Conservation (phyloP, 2,888 invertebrate species). For the Parascotia fuliginaria region DNA sequence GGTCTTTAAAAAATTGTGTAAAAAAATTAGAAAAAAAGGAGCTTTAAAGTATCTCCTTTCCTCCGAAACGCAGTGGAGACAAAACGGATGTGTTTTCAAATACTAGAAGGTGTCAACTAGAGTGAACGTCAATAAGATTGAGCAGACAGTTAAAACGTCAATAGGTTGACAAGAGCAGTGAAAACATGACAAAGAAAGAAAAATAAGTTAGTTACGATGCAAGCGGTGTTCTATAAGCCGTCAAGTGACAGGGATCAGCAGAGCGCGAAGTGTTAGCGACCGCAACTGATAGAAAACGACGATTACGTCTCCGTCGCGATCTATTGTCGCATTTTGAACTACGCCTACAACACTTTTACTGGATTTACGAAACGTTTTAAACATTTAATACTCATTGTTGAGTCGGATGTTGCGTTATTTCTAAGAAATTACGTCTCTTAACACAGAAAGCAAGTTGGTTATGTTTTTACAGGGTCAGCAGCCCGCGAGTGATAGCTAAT, state of each 20-base stretch:
- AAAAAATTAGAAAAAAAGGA: no score
- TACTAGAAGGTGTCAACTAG: no score
- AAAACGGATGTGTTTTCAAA: no score
- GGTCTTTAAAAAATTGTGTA: no score
- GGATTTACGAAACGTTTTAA: conserved; percentile 77
- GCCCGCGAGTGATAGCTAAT: no score
- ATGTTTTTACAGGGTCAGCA: no score
- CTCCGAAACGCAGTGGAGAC: no score
- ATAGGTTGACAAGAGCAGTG: background rate
- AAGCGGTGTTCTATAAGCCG: conserved; percentile 53
- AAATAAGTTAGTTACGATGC: conserved; percentile 40
- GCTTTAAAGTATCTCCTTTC: no score
- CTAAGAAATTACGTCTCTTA: conserved; percentile 61
- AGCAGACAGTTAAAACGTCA: no score
- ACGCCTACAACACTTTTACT: conserved; percentile 80
- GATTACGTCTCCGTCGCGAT: conserved; percentile 66
- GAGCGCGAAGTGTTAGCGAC: conserved; percentile 77
- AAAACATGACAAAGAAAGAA: conserved; percentile 13
- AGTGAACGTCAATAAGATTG: no score
- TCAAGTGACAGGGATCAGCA: conserved; percentile 58
- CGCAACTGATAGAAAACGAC: conserved; percentile 82
- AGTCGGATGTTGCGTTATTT: conserved; percentile 69
- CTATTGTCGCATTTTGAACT: conserved; percentile 78
- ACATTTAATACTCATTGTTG: conserved; percentile 62
- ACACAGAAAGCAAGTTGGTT: conserved; percentile 35